These are phyloP conservation scores for Drosophila eohydei DNA, from an alignment of 2,888 invertebrate species.

Conservation along the genomic window DNA sequence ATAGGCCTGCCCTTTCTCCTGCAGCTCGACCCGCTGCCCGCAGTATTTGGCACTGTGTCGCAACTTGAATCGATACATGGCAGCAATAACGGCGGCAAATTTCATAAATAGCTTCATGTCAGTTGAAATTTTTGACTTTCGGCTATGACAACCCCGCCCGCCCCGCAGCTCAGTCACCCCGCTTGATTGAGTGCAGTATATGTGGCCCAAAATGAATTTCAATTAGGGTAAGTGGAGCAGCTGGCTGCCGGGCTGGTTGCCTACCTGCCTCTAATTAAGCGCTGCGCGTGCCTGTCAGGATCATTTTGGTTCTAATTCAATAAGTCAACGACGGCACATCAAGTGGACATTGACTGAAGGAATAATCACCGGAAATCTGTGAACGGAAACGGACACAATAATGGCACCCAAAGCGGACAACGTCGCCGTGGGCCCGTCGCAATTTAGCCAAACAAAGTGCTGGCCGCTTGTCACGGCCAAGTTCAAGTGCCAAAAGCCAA, in stretches of 20 bases:
- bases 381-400: conserved; percentile 76
- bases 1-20: conserved; percentile 33
- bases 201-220: conserved; percentile 61
- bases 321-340: conserved; percentile 39
- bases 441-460: conserved; percentile 68
- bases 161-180: not conserved
- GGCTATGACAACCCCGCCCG: conserved; percentile 34
- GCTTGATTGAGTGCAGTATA: conserved; percentile 34
- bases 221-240: conserved; percentile 71
- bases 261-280: conserved; percentile 63
- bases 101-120: conserved; percentile 67
- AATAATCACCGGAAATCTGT: conserved; percentile 80
- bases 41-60: conserved; percentile 70
- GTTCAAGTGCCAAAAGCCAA: conserved; percentile 14
- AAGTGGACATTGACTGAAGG: conserved; percentile 52
- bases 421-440: conserved; percentile 44
- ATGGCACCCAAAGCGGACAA: conserved; percentile 71
- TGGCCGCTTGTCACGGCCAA: conserved; percentile 16
- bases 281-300: conserved; percentile 69
- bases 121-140: conserved; percentile 62
- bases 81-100: conserved; percentile 47
- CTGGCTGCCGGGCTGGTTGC: not conserved
- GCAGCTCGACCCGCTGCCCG: conserved; percentile 2
- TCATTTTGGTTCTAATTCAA: conserved; percentile 72
- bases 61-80: conserved; percentile 67